Conservation (phyloP, 30 jellyfish, hydroid and myxozoan species). For the Aurelia aurita region DNA sequence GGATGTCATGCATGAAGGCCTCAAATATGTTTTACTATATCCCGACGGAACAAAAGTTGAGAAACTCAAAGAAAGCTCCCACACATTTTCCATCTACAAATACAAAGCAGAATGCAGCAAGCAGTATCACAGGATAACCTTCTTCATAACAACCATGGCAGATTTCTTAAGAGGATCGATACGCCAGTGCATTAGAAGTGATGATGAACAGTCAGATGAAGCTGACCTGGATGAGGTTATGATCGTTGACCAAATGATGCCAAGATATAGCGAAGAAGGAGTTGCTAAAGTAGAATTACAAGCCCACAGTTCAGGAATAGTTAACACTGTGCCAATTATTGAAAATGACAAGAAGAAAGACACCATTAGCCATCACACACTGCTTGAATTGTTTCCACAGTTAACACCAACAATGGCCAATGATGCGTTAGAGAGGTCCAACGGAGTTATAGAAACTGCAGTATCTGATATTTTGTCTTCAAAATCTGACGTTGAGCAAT, state of each 20-base stretch:
- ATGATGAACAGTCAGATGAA: no score
- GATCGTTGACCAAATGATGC: no score
- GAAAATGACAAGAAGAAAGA: neutral
- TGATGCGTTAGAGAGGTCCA: no score
- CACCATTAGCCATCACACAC: neutral
- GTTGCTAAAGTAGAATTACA: no score
- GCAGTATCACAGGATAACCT: no score
- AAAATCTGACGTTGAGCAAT: neutral
- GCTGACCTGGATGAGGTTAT: no score
- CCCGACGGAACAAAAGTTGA: conserved; percentile 17
- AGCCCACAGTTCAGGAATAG: no score
- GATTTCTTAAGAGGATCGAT: no score
- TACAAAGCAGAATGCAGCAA: conserved; percentile 6
- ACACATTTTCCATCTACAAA: neutral
- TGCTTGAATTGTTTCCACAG: neutral
- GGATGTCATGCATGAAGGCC: conserved; percentile 12
- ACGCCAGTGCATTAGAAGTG: no score
- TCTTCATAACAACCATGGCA: no score
- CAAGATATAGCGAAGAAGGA: no score
- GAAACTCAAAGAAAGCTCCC: neutral
- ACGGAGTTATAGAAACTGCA: neutral
- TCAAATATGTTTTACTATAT: neutral
- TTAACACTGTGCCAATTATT: neutral
- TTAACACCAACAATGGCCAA: neutral
- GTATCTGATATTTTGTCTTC: conserved; percentile 3